Evolutionary conservation across 2,888 invertebrate species (phyloP).

Genomic region (Halocaridina rubra): DNA sequence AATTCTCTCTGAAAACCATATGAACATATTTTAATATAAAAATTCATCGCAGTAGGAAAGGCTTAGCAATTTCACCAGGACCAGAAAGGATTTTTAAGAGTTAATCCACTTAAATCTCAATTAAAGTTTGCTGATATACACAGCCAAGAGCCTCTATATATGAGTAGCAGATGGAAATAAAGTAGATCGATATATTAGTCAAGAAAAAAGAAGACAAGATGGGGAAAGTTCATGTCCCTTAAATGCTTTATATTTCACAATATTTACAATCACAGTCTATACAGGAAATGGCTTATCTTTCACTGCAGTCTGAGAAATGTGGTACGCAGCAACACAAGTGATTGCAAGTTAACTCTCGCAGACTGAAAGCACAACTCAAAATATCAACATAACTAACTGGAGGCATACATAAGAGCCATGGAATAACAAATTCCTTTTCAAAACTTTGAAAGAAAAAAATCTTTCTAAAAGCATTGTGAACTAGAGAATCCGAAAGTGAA

Average conservation of each 20-base stretch:
- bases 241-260: too few relatives aligned
- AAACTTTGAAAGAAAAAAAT: too few relatives aligned
- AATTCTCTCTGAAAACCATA: slow-evolving; percentile 52
- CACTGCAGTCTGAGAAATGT: not conserved
- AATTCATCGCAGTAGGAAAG: too few relatives aligned
- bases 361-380: not conserved
- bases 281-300: not conserved
- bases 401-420: not conserved
- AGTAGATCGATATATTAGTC: not conserved
- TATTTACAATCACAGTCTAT: too few relatives aligned
- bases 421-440: not conserved
- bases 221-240: too few relatives aligned
- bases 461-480: not conserved
- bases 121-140: too few relatives aligned
- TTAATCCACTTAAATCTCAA: too few relatives aligned
- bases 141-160: not conserved
- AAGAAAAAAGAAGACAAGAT: not conserved
- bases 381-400: not conserved
- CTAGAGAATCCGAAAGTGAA: not conserved
- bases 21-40: too few relatives aligned
- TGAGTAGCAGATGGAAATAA: not conserved
- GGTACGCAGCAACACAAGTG: not conserved
- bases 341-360: not conserved
- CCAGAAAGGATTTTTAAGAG: too few relatives aligned
- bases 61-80: too few relatives aligned